phyloP scores from a whole-genome alignment of 2,888 invertebrate species.

The Lasioglossum lativentre region DNA sequence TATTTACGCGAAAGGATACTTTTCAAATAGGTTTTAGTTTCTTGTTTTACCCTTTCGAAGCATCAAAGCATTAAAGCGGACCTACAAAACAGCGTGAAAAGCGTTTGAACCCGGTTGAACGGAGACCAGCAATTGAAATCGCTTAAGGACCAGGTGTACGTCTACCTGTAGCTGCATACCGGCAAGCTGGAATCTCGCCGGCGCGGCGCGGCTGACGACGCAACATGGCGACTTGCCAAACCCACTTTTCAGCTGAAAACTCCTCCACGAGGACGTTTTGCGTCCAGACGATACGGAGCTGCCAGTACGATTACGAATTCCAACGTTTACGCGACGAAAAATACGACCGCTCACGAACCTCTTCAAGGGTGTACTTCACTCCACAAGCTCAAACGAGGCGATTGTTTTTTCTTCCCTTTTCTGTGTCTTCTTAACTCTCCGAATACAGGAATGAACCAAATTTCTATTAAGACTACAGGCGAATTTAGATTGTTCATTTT shows the following conservation, averaged over 20 bases:
- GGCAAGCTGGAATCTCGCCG: conserved; percentile 55
- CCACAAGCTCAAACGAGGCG: not conserved
- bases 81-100: not conserved
- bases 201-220: conserved; percentile 74
- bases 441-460: not conserved
- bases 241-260: conserved; percentile 68
- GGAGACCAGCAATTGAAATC: conserved; percentile 68
- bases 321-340: conserved; percentile 37
- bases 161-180: conserved; percentile 74
- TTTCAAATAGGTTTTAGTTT: not conserved
- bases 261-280: conserved; percentile 36
- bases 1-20: not conserved
- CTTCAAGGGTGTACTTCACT: conserved; percentile 7
- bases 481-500: no score
- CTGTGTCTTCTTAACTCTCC: not conserved
- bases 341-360: conserved; percentile 1
- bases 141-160: conserved; percentile 68
- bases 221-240: conserved; percentile 74
- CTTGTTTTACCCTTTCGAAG: not conserved
- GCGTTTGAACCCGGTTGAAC: conserved; percentile 21
- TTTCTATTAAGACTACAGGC: not conserved
- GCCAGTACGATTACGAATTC: conserved; percentile 33
- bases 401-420: not conserved
- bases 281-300: conserved; percentile 36
- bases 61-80: not conserved